Evolutionary conservation across 2,113 vertebrate species (phyloP).

Genomic region (Atrichornis clamosus): DNA sequence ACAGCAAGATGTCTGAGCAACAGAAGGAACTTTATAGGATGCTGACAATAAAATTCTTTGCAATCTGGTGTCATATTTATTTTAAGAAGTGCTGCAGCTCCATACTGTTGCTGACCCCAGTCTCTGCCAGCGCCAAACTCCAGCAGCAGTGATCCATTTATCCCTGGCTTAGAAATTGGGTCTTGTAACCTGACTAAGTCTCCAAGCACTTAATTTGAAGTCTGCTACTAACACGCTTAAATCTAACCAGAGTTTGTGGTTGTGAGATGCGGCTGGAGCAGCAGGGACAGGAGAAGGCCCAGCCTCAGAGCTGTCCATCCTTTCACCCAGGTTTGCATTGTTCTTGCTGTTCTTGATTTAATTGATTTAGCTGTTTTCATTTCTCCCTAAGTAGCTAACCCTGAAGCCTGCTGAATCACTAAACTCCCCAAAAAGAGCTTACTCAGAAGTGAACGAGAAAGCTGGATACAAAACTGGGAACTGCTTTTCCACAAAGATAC

Average conservation of each 20-base stretch:
- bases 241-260: not conserved
- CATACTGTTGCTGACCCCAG: not conserved
- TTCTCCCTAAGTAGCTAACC: not conserved
- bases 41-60: conserved; percentile 30
- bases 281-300: not conserved
- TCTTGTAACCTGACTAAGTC: not conserved
- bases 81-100: conserved; percentile 13
- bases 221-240: not conserved
- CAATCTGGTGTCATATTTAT: conserved; percentile 37
- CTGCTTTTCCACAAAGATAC: not conserved
- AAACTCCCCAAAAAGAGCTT: not conserved
- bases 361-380: not conserved
- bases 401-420: not conserved
- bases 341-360: not conserved
- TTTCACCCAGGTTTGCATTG: not conserved
- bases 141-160: not conserved
- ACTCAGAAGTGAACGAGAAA: not conserved
- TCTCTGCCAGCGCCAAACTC: not conserved
- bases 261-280: not conserved
- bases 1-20: not conserved
- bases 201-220: not conserved
- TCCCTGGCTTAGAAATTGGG: not conserved
- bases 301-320: not conserved
- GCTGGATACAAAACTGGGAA: not conserved
- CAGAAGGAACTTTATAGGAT: conserved; percentile 40